Conservation (phyloP, 1,140 invertebrate genomes). For the Trichonephila inaurata region DNA sequence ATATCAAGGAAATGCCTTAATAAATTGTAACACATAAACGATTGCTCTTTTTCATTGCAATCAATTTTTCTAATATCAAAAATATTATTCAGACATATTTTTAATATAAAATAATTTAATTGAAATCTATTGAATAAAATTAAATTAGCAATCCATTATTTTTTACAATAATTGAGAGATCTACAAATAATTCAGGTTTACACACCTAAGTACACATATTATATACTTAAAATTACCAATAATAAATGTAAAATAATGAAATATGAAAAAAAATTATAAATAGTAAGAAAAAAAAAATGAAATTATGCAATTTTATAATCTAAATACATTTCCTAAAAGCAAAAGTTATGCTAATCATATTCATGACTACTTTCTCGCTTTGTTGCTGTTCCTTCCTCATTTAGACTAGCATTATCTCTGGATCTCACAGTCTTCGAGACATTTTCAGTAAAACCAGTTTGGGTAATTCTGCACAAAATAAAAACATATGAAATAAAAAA, state of each 20-base stretch:
- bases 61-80: no score
- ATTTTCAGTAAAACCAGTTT: conserved; percentile 83
- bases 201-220: background rate
- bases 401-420: conserved; percentile 84
- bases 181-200: background rate
- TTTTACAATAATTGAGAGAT: background rate
- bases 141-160: background rate
- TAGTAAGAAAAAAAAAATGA: background rate
- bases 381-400: conserved; percentile 84
- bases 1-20: no score
- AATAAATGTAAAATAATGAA: background rate
- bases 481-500: background rate
- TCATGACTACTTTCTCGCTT: conserved; percentile 87
- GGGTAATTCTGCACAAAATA: conserved; percentile 80
- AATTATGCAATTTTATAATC: conserved; percentile 1
- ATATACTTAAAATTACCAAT: background rate
- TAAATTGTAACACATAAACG: no score
- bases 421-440: conserved; percentile 81
- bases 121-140: background rate
- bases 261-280: background rate
- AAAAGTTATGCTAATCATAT: conserved; percentile 83
- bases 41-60: no score
- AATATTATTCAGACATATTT: no score
- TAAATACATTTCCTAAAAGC: background rate
- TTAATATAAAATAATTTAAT: background rate